Conservation (phyloP, 1,140 invertebrate genomes). For the Cydia strobilella region DNA sequence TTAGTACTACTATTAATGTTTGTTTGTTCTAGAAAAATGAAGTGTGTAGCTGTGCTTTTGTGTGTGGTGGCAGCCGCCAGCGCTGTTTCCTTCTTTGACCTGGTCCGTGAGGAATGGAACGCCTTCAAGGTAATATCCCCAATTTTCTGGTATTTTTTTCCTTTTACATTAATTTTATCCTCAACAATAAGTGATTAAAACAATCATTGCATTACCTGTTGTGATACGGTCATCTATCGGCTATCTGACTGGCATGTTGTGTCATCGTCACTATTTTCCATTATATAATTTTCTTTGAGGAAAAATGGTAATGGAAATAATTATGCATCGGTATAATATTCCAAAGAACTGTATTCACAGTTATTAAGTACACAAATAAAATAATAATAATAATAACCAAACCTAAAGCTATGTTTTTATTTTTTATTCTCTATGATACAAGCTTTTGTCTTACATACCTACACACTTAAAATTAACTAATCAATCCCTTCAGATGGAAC, state of each 20-base stretch:
- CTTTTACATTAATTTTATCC: not conserved
- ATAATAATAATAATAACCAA: no score
- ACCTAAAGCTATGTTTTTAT: no score
- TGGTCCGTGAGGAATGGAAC: constrained; percentile 87
- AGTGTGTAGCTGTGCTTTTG: constrained; percentile 49
- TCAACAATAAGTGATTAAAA: not conserved
- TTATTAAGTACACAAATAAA: no score
- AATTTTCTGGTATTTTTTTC: not conserved
- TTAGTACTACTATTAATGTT: no score
- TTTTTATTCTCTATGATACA: no score
- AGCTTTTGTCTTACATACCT: no score
- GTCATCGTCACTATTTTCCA: no score
- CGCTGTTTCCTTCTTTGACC: constrained; percentile 84
- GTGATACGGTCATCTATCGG: not conserved
- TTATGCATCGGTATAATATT: no score
- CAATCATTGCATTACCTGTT: not conserved
- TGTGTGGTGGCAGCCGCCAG: constrained; percentile 56
- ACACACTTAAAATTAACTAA: not conserved
- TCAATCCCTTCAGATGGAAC: constrained; percentile 78
- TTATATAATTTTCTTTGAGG: no score
- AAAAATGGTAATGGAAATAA: no score
- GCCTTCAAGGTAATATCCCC: constrained; percentile 86
- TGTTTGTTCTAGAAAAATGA: constrained; percentile 48
- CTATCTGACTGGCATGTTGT: no score
- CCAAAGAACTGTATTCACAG: no score